Evolutionary conservation across 2,888 invertebrate species (phyloP), one percentile per base, ranked within the genome.

Genomic region (Quadriops clusia): DNA sequence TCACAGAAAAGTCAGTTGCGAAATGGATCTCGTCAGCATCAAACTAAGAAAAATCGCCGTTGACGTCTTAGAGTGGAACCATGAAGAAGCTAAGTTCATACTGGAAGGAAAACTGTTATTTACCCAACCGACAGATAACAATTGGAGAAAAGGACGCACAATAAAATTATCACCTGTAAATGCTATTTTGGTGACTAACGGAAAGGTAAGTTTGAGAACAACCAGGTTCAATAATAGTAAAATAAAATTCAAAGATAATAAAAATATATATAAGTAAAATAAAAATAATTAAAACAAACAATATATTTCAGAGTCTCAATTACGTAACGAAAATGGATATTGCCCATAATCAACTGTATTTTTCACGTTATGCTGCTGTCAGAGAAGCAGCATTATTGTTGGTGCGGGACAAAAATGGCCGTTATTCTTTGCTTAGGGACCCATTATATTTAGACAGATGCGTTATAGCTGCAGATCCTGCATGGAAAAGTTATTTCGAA

Each of bases 401-500:
- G 24, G 79, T 91, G 32, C 76, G 87, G 55, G 93, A 93, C 61
- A 91, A 91, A 62, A 78, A 84, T 44, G 87, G 87, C 32, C 72
- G 89, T 45, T 87, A 85, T 57, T 79, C 85, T 20, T 66, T 86
- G 44, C 70, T 89, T 46, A 72, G 90, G 67, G 93, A 93, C 56
- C 93, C 93, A 18, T 69, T 93, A 44, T 84, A 82, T 62, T 68
- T 94, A 52, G 89, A 90, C 58, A 74, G 86, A 50, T 91, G 93
- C 62, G 84, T 94, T 41, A 82, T 94, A 33, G 83, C 82, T 31
- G 81, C 85, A 30, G 91, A 91, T 58, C 79, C 84, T 35, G 90
- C 91, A 47, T 80, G 82, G 57, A 86, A 89, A 56, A 90, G 91
- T 59, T 89, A 89, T 61, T 93, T 94, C 59, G 94, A 94, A 68